phyloP scores from a whole-genome alignment of 2,113 vertebrate genomes.

The Mormyrus iriodes region DNA sequence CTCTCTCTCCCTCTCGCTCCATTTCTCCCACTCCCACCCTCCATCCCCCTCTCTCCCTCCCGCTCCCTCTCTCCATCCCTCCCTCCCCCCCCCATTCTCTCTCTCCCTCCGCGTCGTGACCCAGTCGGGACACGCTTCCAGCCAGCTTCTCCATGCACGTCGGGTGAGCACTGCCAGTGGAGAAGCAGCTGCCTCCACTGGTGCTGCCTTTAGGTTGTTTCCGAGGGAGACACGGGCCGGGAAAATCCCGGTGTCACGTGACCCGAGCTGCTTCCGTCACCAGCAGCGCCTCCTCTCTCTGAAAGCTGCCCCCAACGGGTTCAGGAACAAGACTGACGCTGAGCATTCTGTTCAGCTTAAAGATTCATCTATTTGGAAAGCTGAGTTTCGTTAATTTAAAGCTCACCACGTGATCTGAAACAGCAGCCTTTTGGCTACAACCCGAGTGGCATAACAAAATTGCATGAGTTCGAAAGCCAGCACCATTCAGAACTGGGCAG shows the following conservation, averaged over 20 bases:
- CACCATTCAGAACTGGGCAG: neutral
- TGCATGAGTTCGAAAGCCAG: neutral
- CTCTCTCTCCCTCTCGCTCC: neutral
- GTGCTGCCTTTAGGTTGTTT: neutral
- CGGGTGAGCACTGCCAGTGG: neutral
- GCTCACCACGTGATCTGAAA: neutral
- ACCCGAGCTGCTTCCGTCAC: neutral
- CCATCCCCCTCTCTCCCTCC: neutral
- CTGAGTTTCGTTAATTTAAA: neutral
- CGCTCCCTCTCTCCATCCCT: neutral
- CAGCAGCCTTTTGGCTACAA: neutral
- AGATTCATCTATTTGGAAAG: neutral
- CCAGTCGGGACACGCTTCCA: neutral
- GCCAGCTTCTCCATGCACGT: neutral
- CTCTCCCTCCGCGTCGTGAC: slow-evolving; percentile 22
- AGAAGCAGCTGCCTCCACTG: neutral
- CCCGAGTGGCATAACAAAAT: neutral
- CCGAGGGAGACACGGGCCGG: neutral
- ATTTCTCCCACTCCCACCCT: neutral
- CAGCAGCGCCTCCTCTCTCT: neutral
- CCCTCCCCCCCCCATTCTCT: neutral
- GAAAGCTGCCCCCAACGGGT: neutral
- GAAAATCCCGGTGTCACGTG: neutral
- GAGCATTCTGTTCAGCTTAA: neutral
- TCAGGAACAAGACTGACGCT: neutral